Conservation (phyloP, 2,113 vertebrate species). For the human region GRCh38 chr5:61503001-61503500, state of each 20-base stretch:
- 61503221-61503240: not conserved
- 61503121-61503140: not conserved
- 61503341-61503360: slow-evolving; percentile 23
- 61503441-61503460: not conserved
- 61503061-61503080: not conserved
- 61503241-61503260: not conserved
- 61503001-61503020: slow-evolving; percentile 14
- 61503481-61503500: not conserved
- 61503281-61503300: not conserved
- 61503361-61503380: not conserved
- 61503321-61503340: not conserved
- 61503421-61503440: not conserved
- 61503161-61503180: not conserved
- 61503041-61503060: not conserved
- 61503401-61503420: not conserved
- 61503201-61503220: not conserved
- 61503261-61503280: not conserved
- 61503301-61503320: not conserved
- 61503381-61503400: not conserved
- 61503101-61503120: slow-evolving; percentile 1
- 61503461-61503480: not conserved
- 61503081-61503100: slow-evolving; percentile 17
- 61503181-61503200: not conserved
- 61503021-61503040: not conserved
- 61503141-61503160: slow-evolving; percentile 12